Evolutionary conservation across 2,113 vertebrate genomes (phyloP), one percentile per base, ranked within the genome.

Genomic region (Hippocampus comes): DNA sequence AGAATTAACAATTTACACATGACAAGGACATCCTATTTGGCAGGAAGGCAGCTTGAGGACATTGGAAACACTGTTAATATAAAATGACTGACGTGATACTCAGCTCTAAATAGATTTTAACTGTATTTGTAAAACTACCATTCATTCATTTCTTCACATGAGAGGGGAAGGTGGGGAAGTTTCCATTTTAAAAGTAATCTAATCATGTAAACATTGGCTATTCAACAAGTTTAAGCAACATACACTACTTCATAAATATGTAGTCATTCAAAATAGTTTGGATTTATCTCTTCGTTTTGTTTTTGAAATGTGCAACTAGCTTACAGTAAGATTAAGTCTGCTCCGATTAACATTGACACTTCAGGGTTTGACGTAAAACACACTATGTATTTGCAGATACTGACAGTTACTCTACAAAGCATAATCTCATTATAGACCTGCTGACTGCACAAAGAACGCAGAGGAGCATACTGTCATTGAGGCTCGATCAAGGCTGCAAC

Each of bases 1-100:
- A 68, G 30, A 20, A 55, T 9, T 25, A 67, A 68, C 25, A 68
- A 67, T 48, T 68, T 21, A 15, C 79, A 88, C 70, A 85, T 88
- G 78, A 85, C 78, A 83, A 82, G 85, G 78, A 89, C 81, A 83
- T 71, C 78, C 77, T 80, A 84, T 84, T 84, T 77, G 83, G 86
- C 80, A 88, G 43, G 20, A 75, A 88, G 72, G 85, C 84, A 89
- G 80, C 75, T 87, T 55, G 80, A 80, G 63, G 68, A 86, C 86
- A 74, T n/a, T 78, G 67, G 76, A 86, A 89, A 91, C 84, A 89
- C 84, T 75, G 82, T 68, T 75, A 71, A 80, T 76, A 79, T 68
- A 86, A 82, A 87, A 84, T 84, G 77, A 84, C 86, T 77, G 66
- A 78, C 30, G 53, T 78, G 75, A 68, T 49, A 77, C 68, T 77